phyloP scores from a whole-genome alignment of 2,797 vertebrate genomes.

The Sebastes dallii region DNA sequence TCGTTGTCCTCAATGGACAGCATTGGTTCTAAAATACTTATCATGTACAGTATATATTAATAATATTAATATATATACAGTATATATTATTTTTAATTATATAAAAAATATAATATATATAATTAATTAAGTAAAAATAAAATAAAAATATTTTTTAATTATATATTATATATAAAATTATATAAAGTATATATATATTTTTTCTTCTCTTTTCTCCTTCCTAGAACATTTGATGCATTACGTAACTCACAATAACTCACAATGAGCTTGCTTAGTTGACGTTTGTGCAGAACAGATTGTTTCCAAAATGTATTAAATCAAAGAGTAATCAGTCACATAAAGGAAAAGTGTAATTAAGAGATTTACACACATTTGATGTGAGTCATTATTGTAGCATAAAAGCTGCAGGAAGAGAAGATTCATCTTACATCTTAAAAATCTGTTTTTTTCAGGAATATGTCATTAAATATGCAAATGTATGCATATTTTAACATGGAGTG shows the following conservation, averaged over 20 bases:
- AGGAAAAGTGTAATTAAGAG: not conserved
- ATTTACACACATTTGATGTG: not conserved
- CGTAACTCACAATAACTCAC: not conserved
- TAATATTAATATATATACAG: too few relatives aligned
- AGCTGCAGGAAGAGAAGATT: not conserved
- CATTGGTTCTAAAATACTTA: not conserved
- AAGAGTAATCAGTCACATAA: not conserved
- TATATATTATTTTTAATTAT: too few relatives aligned
- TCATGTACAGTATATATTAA: not conserved
- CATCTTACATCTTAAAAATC: not conserved
- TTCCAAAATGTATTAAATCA: not conserved
- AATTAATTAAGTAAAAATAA: too few relatives aligned
- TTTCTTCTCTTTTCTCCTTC: too few relatives aligned
- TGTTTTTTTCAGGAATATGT: too few relatives aligned
- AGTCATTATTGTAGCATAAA: not conserved
- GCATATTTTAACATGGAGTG: not conserved
- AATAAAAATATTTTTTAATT: too few relatives aligned
- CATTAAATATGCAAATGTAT: not conserved
- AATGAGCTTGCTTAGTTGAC: not conserved
- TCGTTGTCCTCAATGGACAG: not conserved
- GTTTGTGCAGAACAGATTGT: not conserved
- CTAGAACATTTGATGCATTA: not conserved
- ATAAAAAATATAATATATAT: too few relatives aligned
- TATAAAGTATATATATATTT: rapidly evolving
- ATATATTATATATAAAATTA: too few relatives aligned